Evolutionary conservation across 2,888 invertebrate genomes (phyloP), one percentile per base, ranked within the genome.

Genomic region (Harpalus rufipes): DNA sequence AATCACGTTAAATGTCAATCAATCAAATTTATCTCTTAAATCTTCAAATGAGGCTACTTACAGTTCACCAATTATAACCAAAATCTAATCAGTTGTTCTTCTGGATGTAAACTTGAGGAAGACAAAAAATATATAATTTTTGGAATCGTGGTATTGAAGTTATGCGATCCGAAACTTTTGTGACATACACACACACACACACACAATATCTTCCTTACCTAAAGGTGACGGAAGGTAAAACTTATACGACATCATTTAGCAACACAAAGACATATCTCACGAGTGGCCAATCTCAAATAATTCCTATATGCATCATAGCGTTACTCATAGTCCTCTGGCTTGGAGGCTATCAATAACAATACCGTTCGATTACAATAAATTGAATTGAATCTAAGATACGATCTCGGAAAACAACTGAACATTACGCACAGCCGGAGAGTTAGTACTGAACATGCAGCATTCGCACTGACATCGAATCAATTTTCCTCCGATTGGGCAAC

Each of bases 341-440:
- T 32, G 68, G 25, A 68, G 68, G 14, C 68, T 68, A 68, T 68
- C 76, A 51, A 76, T 76, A 78, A 78, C 78, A 78, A 78, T 78
- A 78, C 58, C 14, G 25, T 78, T 78, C 78, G 78, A 78, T 78
- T 78, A 78, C 56, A 78, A 78, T 76, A 76, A 51, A 76, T 78
- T 78, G 56, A 78, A 58, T 74, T 74, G 72, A 74, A 58, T 78
- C 32, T 25, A n/a, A 78, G 78, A 78, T 78, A 78, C 56, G 18
- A 78, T 78, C 78, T 21, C 58, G 21, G 59, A 78, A 78, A 78
- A 78, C 76, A 51, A 76, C 76, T 63, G 25, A 68, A 68, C 68
- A 68, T 68, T 74, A 74, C 72, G 72, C 72, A 74, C 44, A 44
- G 44, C 72, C 32, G 25, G 14, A 21, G 63, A 63, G 25, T 25